A percentile compares a stretch with the other conserved stretches of the same genome.
phyloP scores from a whole-genome alignment of 2,888 invertebrate species.

The Rotaria sp. region DNA sequence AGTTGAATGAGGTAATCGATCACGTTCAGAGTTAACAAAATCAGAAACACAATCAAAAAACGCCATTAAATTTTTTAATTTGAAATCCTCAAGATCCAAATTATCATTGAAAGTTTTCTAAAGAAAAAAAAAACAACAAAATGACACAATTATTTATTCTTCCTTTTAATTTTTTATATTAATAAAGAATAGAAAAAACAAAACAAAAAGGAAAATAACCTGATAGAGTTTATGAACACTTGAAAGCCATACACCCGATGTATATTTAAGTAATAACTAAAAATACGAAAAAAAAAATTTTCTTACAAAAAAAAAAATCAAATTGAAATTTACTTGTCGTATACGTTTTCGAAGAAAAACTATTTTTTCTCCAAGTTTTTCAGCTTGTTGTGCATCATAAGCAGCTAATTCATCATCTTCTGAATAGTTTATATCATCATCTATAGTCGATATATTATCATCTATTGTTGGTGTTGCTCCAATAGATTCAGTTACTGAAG shows the following conservation, averaged over 20 bases:
- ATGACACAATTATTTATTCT: neutral
- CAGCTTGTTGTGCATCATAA: neutral
- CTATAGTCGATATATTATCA: neutral
- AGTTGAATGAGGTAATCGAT: neutral
- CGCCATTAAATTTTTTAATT: constrained; percentile 15
- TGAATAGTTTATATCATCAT: neutral
- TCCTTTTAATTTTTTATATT: too few relatives aligned
- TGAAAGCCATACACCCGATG: neutral
- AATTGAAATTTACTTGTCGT: neutral
- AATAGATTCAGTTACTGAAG: neutral
- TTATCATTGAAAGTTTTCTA: neutral
- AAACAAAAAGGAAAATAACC: neutral
- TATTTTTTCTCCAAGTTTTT: neutral
- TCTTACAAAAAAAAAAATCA: neutral
- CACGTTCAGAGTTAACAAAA: neutral
- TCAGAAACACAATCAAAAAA: neutral
- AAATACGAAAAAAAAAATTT: neutral
- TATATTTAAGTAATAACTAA: neutral
- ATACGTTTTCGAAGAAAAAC: neutral
- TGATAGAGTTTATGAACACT: neutral
- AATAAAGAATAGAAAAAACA: too few relatives aligned
- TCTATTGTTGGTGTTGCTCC: neutral
- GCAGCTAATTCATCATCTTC: neutral
- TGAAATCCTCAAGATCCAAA: neutral
- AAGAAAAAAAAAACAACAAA: neutral